These are phyloP conservation scores for Bugulina stolonifera DNA, from an alignment of 2,888 invertebrate species.

Conservation along the genomic window DNA sequence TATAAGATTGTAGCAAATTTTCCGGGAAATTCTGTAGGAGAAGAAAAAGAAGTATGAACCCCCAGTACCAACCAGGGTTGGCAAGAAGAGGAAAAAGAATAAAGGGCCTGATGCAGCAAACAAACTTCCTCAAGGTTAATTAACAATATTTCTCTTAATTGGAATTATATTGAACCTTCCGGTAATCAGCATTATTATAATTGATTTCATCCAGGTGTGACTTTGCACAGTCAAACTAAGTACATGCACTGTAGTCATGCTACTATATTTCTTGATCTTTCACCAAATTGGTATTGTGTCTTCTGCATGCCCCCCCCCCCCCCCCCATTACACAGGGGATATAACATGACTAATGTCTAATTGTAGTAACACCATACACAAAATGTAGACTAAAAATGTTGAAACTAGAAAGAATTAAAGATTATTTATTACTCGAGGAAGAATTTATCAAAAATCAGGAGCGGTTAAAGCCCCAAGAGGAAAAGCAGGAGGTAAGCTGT, in stretches of 20 bases:
- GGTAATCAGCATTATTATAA: no score
- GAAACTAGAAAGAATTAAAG: constrained; percentile 94
- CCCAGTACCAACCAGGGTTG: constrained; percentile 94
- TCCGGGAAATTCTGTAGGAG: constrained; percentile 59
- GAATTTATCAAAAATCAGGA: constrained; percentile 99
- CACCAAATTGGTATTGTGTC: no score
- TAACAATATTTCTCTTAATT: no score
- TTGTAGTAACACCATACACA: constrained; percentile 86
- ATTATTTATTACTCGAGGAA: constrained; percentile 97
- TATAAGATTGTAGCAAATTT: no score
- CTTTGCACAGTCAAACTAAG: no score
- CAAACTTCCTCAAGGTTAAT: constrained; percentile 76
- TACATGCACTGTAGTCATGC: no score
- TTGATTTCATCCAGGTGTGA: no score
- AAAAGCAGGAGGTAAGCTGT: constrained; percentile 79
- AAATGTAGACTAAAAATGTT: constrained; percentile 88
- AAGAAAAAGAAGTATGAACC: constrained; percentile 99
- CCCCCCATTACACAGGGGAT: no score
- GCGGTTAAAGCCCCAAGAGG: constrained; percentile 95
- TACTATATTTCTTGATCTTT: no score
- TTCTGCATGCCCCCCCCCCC: no score
- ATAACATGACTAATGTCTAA: no score
- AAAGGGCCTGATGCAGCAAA: constrained; percentile 98
- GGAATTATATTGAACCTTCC: no score
- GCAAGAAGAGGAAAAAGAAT: constrained; percentile 84